phyloP scores from a whole-genome alignment of 2,113 vertebrate genomes.

The Echinops telfairi region DNA sequence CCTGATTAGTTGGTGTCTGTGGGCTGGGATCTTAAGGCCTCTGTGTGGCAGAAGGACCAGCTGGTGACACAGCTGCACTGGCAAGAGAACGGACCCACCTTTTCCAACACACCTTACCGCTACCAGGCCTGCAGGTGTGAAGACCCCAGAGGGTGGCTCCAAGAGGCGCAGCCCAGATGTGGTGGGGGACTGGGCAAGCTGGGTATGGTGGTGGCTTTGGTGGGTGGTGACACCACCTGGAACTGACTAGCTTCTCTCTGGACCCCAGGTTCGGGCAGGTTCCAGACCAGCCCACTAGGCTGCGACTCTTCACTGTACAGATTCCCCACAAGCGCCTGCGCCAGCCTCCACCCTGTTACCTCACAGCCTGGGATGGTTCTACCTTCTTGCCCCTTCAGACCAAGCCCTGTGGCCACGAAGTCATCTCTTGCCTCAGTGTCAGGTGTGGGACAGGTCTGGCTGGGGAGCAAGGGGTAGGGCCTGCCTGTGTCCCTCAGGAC shows the following conservation, averaged over 20 bases:
- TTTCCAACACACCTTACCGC: constrained; percentile 91
- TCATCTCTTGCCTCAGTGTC: constrained; percentile 93
- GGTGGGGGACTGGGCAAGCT: neutral
- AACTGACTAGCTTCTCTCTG: neutral
- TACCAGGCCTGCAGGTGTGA: constrained; percentile 95
- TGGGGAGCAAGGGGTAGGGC: neutral
- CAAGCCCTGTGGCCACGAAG: constrained; percentile 93
- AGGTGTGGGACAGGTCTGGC: constrained; percentile 86
- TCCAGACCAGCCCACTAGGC: constrained; percentile 89
- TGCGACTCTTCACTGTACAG: constrained; percentile 96
- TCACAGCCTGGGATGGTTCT: constrained; percentile 96
- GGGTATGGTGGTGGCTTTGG: neutral
- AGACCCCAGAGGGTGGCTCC: neutral
- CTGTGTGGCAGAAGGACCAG: constrained; percentile 94
- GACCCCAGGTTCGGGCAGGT: constrained; percentile 92
- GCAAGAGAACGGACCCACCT: constrained; percentile 92
- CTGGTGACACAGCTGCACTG: constrained; percentile 91
- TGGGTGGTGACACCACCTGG: neutral
- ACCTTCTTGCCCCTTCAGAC: constrained; percentile 95
- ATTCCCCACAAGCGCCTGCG: constrained; percentile 96
- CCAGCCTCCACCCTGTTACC: constrained; percentile 93
- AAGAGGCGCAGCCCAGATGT: neutral
- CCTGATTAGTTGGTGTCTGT: constrained; percentile 92
- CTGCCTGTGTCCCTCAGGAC: neutral
- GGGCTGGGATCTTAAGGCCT: constrained; percentile 94